Base-by-base conservation (phyloP, 2,797 vertebrate genomes). In the Anabacerthia variegaticeps region DNA sequence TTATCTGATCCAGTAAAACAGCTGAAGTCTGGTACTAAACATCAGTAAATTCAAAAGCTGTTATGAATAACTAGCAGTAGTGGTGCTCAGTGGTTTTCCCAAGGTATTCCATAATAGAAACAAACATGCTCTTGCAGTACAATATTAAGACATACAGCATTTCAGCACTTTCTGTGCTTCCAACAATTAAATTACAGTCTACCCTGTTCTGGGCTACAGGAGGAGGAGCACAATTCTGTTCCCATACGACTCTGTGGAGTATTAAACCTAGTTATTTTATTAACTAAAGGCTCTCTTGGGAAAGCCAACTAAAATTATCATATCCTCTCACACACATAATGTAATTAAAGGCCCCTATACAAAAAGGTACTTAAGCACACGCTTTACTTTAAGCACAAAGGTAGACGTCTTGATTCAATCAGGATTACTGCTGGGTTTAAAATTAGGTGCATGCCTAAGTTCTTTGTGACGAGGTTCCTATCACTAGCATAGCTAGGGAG, bases 211-310 rank as follows among this genome's bases (percentile, higher is more conserved):
- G 66, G 61, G 84, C 87, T 94, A 51, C 43, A 39, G 68, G 26
- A 91, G 85, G 87, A 95, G 85, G 91, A 93, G 89, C 72, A 92
- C 78, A 89, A 14, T 81, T 85, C 89, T 88, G 73, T 75, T 97
- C 87, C 82, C 58, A 5, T 69, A 94, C 1, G 14, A 93, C 85
- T 72, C 93, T 72, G 76, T 85, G 24, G 76, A 94, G 87, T 91
- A 83, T 96, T 96, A 93, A 94, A 93, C 78, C 81, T 89, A 88
- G 95, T 94, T 96, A 95, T 95, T 95, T 96, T 96, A 95, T 96
- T 96, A 97, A 96, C 87, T 95, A 96, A 96, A 92, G 85, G 46
- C 48, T 93, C 95, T 96, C 95, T 77, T 75, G 95, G 95, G 95
- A 96, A 83, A 91, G 46, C 89, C 92, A 96, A 92, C 93, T 93